Evolutionary conservation across 1,140 invertebrate species (phyloP).

Genomic region (Aphidius ervi): DNA sequence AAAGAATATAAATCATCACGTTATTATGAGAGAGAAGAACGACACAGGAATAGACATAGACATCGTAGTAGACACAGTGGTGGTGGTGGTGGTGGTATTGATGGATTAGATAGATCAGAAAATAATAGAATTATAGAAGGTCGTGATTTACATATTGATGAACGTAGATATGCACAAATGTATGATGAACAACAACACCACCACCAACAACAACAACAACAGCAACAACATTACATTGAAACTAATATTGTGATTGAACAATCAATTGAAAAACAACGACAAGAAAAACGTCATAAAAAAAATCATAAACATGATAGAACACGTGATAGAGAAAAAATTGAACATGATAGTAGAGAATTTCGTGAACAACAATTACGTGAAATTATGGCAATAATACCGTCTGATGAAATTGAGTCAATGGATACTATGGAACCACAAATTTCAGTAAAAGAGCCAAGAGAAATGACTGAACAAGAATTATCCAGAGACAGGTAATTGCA

Average conservation of each 20-base stretch:
- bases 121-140: constrained; percentile 32
- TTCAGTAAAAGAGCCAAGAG: constrained; percentile 40
- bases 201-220: too few species aligned
- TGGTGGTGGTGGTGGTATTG: constrained; percentile 23
- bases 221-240: constrained; percentile 9
- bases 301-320: constrained; percentile 46
- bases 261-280: constrained; percentile 41
- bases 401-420: constrained; percentile 1
- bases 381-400: constrained; percentile 36
- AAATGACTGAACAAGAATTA: constrained; percentile 57
- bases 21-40: constrained; percentile 51
- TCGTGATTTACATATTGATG: constrained; percentile 47
- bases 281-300: constrained; percentile 52
- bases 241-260: constrained; percentile 49
- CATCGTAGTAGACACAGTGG: constrained; percentile 36
- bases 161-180: constrained; percentile 50
- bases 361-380: constrained; percentile 50
- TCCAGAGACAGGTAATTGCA: constrained; percentile 58
- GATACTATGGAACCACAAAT: constrained; percentile 22
- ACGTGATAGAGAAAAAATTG: constrained; percentile 44
- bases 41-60: constrained; percentile 46
- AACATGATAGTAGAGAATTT: constrained; percentile 38
- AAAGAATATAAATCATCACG: constrained; percentile 53
- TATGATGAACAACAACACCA: constrained; percentile 39
- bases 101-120: constrained; percentile 37